Evolutionary conservation across 2,797 vertebrate species (phyloP), one percentile per base, ranked within the genome.

Genomic region (Manis crassicaudata): DNA sequence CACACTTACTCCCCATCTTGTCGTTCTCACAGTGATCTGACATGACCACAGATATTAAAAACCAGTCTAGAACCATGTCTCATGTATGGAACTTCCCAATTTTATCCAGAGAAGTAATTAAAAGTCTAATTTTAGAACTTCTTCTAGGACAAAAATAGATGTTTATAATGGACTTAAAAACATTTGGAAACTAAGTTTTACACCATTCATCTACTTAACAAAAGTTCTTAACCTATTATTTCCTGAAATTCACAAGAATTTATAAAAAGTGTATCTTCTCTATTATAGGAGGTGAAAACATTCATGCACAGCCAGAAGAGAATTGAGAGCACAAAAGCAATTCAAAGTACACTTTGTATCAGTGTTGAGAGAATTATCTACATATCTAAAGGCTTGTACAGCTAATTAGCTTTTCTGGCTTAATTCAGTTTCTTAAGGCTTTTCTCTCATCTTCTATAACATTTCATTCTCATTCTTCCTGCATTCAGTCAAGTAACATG

Each of bases 231-330:
- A 50, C 1, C 32, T 67, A 86, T 54, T 88, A 65, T 46, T n/a
- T 89, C 65, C 43, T 54, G 14, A 96, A 90, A 96, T 63, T 83
- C 43, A 1, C 43, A 90, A 89, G 60, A 87, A 92, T 89, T 89
- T 86, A 73, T 82, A 73, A 54, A 68, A 87, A 68, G 35, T 52
- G 79, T 60, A 18, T 90, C 46, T 87, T 93, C 13, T 75, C n/a
- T 56, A 40, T 46, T 87, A 82, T 62, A 54, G 7, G 18, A 75
- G 7, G 21, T 62, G 10, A 70, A 88, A 65, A 81, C 88, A 54
- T 32, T 40, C 20, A 67, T 12, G 7, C 20, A 77, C 3, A 32
- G 70, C 37, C 60, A 94, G 6, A 70, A 70, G 60, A 95, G 88
- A 91, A 73, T 2, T 72, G 46, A 89, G 10, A 79, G 29, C 58